Evolutionary conservation across 2,113 vertebrate genomes (phyloP).

Genomic region (Pseudorhombus dupliciocellatus): DNA sequence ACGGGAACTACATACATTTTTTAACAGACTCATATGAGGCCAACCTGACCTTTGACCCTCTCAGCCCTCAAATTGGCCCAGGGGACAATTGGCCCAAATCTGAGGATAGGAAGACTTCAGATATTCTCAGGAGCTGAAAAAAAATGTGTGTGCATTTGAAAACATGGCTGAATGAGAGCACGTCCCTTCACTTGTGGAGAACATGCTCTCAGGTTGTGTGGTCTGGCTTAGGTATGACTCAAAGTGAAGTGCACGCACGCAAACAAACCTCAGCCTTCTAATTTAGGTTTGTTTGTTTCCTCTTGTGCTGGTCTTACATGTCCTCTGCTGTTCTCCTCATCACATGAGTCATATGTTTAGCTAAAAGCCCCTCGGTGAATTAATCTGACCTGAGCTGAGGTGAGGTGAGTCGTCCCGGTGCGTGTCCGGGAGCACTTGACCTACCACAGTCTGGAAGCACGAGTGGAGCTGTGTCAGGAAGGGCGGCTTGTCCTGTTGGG

Average conservation of each 20-base stretch:
- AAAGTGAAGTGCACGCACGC: neutral
- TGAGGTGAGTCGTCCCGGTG: slow-evolving; percentile 14
- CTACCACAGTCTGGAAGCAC: slow-evolving; percentile 95
- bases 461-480: slow-evolving; percentile 96
- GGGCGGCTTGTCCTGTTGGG: slow-evolving; percentile 88
- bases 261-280: slow-evolving; percentile 10
- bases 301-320: slow-evolving; percentile 5
- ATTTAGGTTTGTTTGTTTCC: slow-evolving; percentile 31
- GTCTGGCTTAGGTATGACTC: slow-evolving; percentile 17
- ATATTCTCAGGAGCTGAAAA: too few species aligned
- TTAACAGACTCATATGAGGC: too few species aligned
- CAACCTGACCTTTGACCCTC: too few species aligned
- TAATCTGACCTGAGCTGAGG: slow-evolving; percentile 46
- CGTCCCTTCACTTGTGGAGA: neutral
- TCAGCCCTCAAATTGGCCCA: too few species aligned
- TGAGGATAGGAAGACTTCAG: too few species aligned
- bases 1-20: too few species aligned
- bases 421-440: slow-evolving; percentile 50
- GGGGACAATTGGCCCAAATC: too few species aligned
- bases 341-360: slow-evolving; percentile 83
- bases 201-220: neutral
- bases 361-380: slow-evolving; percentile 40
- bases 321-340: slow-evolving; percentile 31
- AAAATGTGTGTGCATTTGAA: neutral
- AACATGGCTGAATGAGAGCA: neutral